phyloP scores from a whole-genome alignment of 2,797 vertebrate genomes.

The Cyprinodon diabolis region DNA sequence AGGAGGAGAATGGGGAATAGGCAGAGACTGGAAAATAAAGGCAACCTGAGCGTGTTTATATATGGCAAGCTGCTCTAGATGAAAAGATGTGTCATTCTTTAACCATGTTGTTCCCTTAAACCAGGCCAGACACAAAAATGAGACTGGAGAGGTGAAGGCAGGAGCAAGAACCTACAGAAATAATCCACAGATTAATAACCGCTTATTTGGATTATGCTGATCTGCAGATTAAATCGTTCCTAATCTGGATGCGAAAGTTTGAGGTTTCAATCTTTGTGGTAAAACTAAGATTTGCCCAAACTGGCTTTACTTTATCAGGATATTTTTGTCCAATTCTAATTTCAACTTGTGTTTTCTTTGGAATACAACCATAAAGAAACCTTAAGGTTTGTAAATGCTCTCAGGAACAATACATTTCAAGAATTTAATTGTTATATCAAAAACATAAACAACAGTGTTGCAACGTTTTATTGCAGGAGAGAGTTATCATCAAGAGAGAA shows the following conservation, averaged over 20 bases:
- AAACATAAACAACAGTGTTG: too few species aligned
- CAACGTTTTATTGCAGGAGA: background rate
- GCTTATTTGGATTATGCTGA: background rate
- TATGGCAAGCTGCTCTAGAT: slow-evolving; percentile 38
- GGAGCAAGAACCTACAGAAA: slow-evolving; percentile 13
- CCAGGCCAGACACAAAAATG: slow-evolving; percentile 57
- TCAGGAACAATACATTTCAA: too few species aligned
- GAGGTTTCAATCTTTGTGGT: background rate
- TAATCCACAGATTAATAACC: slow-evolving; percentile 25
- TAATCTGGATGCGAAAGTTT: background rate
- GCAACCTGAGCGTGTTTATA: slow-evolving; percentile 17
- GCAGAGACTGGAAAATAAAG: slow-evolving; percentile 39
- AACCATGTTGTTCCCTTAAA: slow-evolving; percentile 53
- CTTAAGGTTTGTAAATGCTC: too few species aligned
- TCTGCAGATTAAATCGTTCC: background rate
- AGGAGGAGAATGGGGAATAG: slow-evolving; percentile 38
- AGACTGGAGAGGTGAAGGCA: slow-evolving; percentile 19
- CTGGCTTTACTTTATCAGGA: too few species aligned
- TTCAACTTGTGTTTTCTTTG: too few species aligned
- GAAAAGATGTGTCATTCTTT: slow-evolving; percentile 45
- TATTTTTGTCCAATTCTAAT: too few species aligned
- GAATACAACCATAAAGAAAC: too few species aligned
- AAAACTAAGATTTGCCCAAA: background rate
- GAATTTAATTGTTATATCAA: too few species aligned
- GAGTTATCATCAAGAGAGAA: background rate